Base-by-base conservation (phyloP, 2,888 invertebrate species). In the Creontiades dilutus region DNA sequence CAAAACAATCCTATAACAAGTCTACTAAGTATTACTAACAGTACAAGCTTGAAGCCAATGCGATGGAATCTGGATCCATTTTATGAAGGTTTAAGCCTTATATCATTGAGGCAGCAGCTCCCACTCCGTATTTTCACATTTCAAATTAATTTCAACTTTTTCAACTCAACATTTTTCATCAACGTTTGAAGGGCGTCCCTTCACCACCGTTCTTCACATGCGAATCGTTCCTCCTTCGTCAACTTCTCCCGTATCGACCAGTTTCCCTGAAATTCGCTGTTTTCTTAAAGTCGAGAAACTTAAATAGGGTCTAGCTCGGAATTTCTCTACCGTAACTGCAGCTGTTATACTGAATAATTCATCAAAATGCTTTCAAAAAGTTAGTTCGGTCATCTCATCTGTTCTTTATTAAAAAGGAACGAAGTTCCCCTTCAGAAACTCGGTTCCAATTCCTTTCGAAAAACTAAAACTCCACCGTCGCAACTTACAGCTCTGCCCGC, bases 281-380 rank as follows among this genome's bases (percentile, higher is more conserved):
- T 68, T 68, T 68, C 68, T 23, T 23, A 7, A 23, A 61, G 61
- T 61, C 19, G 61, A 19, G 61, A 19, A 61, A 61, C 68, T 68
- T 23, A 9, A 19, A 7, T 68, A 19, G 68, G 13, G 9, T 68
- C 68, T 68, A 68, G 68, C 23, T 68, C 5, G 68, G 27, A 23
- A 23, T 27, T 68, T 68, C 19, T 23, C 68, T 27, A 12, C 27
- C 68, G 68, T 27, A 27, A 68, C 68, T 68, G 68, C 68, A 68
- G 68, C 68, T 68, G 23, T 68, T 68, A 23, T 68, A 23, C 23
- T 68, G 68, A 68, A 68, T 68, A 68, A 68, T 68, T 68, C 68
- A 68, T 68, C 68, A 68, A 68, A 68, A 68, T 68, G 68, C 68
- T 68, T 68, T 68, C 68, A 68, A 23, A 68, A 68, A 68, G 68